Percentiles rank a stretch among this genome's conserved stretches.
These are phyloP conservation scores for Caenorhabditis remanei DNA, from an alignment of 1,140 invertebrate genomes.

Conservation along the genomic window DNA sequence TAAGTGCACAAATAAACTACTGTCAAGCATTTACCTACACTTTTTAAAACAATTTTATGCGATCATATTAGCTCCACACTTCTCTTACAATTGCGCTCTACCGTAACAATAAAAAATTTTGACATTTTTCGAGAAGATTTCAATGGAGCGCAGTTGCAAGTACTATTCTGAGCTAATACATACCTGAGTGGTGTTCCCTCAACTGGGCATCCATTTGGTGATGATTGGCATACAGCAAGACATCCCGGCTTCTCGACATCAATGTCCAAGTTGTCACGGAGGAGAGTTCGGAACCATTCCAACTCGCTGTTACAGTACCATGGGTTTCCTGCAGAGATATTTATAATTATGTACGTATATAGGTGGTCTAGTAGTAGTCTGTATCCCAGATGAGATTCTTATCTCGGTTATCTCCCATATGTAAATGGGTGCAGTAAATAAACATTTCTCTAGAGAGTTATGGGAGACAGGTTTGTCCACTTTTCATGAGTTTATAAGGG, in stretches of 20 bases:
- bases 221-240: constrained; percentile 70
- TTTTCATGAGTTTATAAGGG: too few species aligned
- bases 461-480: too few species aligned
- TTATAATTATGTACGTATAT: too few species aligned
- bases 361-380: background rate
- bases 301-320: constrained; percentile 75
- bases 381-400: background rate
- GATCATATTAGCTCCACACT: too few species aligned
- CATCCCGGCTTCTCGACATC: constrained; percentile 78
- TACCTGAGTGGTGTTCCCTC: constrained; percentile 74
- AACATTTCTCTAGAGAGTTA: too few species aligned
- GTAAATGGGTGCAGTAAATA: too few species aligned
- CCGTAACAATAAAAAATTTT: too few species aligned
- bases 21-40: background rate
- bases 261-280: constrained; percentile 77
- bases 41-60: constrained; percentile 8
- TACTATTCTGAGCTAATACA: background rate
- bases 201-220: constrained; percentile 73
- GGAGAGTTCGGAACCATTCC: constrained; percentile 77
- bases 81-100: background rate
- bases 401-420: too few species aligned
- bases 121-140: too few species aligned
- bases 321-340: constrained; percentile 71
- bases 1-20: constrained; percentile 1
- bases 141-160: too few species aligned